Base-by-base conservation (phyloP, 2,113 vertebrate genomes). In the Gnathonemus echidnorhynchus region DNA sequence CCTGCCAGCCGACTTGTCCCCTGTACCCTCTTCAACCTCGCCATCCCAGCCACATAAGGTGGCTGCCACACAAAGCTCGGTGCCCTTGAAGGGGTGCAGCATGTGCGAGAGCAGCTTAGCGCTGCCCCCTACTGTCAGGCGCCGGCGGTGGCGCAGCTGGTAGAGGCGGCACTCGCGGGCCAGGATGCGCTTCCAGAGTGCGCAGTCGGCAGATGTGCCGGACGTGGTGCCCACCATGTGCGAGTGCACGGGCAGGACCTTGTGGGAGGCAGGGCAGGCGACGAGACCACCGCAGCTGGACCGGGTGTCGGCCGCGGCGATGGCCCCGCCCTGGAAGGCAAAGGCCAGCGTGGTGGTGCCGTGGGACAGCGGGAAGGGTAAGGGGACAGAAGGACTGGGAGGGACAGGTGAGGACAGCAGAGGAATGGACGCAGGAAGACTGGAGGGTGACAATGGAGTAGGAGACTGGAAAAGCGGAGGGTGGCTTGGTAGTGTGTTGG, bases 341-440 rank as follows among this genome's bases (percentile, higher is more conserved):
- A 98, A 98, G 10, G 97, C 97, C 88, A 98, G 93, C 0, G 97
- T 98, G 87, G 97, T 98, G 74, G 97, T 98, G 85, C 97, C 97
- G 0, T 98, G 97, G 80, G 94, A 92, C 90, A 95, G 92, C 15
- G 95, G 94, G 58, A 96, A 96, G 10, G 96, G 96, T 11, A 94
- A 90, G 31, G 93, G 95, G 87, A 94, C 95, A 9, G 93, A 48
- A 21, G 92, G 94, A 91, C 92, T 91, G 90, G 53, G 35, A 0
- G 91, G 89, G 15, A 35, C 31, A 3, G 93, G 90, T 0, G 92
- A 90, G 87, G 62, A 19, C 66, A 56, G n/a, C 35, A 56, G 86
- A 24, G 17, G 77, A 31, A 58, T 31, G 42, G 35, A 35, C 31
- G 4, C 53, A 90, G 88, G 66, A 15, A 87, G 66, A 53, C 50